Evolutionary conservation across 1,140 invertebrate species (phyloP).

Genomic region (Dinoponera quadriceps): DNA sequence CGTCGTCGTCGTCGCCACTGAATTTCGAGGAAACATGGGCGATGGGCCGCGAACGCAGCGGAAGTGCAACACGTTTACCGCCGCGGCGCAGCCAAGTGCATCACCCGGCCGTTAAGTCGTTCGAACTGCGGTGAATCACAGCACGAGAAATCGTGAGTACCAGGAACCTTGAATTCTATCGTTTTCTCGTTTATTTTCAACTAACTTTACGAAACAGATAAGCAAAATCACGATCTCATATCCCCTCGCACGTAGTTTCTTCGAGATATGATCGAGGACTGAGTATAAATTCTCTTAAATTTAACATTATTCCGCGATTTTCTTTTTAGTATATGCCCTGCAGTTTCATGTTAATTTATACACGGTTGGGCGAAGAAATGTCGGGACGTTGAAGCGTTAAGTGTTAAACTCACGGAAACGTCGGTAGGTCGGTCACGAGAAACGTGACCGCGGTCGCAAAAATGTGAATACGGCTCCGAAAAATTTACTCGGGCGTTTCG

Average conservation of each 20-base stretch:
- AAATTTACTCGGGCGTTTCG: background rate
- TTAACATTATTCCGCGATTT: background rate
- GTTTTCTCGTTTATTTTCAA: background rate
- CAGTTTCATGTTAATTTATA: background rate
- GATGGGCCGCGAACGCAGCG: slow-evolving; percentile 29
- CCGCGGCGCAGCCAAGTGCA: slow-evolving; percentile 29
- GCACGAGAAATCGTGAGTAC: slow-evolving; percentile 48
- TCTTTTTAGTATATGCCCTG: background rate
- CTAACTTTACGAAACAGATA: no score
- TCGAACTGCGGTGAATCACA: background rate
- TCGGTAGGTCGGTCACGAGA: background rate
- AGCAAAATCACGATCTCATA: background rate
- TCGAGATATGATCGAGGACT: background rate
- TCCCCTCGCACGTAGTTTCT: background rate
- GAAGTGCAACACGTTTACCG: slow-evolving; percentile 14
- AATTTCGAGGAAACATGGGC: slow-evolving; percentile 53
- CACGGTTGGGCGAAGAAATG: background rate
- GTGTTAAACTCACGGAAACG: background rate
- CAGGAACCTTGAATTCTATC: background rate
- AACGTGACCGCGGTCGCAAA: background rate
- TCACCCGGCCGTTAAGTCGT: slow-evolving; percentile 41
- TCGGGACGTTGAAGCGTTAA: background rate
- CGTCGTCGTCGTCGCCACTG: slow-evolving; percentile 11
- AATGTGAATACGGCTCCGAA: background rate
- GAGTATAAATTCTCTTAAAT: background rate